These are phyloP conservation scores for Butorides virescens DNA, from an alignment of 2,113 vertebrate species.

Conservation along the genomic window DNA sequence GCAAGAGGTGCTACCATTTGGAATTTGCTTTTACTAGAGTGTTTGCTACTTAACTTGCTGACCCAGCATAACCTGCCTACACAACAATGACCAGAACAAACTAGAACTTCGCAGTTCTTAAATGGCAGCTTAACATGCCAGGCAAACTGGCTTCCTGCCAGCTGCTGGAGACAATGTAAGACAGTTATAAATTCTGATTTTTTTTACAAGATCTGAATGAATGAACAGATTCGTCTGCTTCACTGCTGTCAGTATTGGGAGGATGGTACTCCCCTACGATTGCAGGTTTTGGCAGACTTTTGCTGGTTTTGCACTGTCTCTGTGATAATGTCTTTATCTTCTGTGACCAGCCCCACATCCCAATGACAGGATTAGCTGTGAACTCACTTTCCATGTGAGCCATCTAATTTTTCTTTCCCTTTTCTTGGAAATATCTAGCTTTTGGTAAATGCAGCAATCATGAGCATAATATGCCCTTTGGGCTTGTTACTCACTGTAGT, in stretches of 20 bases:
- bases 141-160: background rate
- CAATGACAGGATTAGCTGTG: background rate
- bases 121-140: background rate
- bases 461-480: background rate
- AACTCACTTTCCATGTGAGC: rapidly evolving
- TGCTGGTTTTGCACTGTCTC: background rate
- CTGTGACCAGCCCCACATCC: background rate
- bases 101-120: background rate
- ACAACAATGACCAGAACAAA: background rate
- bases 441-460: background rate
- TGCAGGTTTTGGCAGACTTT: background rate
- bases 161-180: background rate
- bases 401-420: background rate
- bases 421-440: background rate
- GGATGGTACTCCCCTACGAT: background rate
- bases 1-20: background rate
- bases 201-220: background rate
- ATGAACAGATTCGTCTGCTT: background rate
- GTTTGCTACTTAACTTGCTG: background rate
- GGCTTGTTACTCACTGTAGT: background rate
- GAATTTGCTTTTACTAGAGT: background rate
- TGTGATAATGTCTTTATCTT: background rate
- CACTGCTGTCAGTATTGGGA: background rate
- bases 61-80: background rate
- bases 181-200: background rate